Percentiles rank a stretch among this genome's conserved stretches.
phyloP scores from a whole-genome alignment of 1,140 invertebrate species.

The Arion vulgaris region DNA sequence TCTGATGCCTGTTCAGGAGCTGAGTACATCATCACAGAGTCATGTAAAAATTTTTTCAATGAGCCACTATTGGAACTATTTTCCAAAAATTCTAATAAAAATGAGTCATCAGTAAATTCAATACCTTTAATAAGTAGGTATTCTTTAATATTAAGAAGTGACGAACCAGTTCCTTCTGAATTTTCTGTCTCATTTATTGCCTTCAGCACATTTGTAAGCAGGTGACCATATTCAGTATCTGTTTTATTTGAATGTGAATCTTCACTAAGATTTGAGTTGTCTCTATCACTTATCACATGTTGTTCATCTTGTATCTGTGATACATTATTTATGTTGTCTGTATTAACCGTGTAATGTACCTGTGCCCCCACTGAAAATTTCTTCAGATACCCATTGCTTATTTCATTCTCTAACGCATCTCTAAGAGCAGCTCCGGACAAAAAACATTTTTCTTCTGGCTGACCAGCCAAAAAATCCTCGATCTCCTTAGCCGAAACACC shows the following conservation, averaged over 20 bases:
- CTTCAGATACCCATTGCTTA: conserved; percentile 28
- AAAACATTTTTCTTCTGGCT: conserved; percentile 37
- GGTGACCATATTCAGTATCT: not conserved
- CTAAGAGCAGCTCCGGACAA: conserved; percentile 30
- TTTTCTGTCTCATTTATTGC: conserved; percentile 20
- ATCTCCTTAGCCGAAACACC: conserved; percentile 32
- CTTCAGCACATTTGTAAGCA: conserved; percentile 13
- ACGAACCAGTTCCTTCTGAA: conserved; percentile 13
- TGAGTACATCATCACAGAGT: not conserved
- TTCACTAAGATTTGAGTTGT: not conserved
- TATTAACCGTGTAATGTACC: conserved; percentile 1
- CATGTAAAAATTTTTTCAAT: not conserved
- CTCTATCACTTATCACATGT: not conserved
- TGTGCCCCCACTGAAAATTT: conserved; percentile 2
- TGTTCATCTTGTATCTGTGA: not conserved
- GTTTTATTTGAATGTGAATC: not conserved
- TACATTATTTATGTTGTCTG: not conserved
- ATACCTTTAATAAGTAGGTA: conserved; percentile 11
- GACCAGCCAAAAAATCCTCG: conserved; percentile 22
- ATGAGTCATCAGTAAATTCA: conserved; percentile 6
- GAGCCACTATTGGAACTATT: not conserved
- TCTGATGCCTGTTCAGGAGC: not conserved
- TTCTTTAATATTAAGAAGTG: not conserved
- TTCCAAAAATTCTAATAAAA: conserved; percentile 17
- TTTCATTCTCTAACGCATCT: conserved; percentile 37